Evolutionary conservation across 2,113 vertebrate species (phyloP), one percentile per base, ranked within the genome.

Genomic region (Melanocharis versteri): DNA sequence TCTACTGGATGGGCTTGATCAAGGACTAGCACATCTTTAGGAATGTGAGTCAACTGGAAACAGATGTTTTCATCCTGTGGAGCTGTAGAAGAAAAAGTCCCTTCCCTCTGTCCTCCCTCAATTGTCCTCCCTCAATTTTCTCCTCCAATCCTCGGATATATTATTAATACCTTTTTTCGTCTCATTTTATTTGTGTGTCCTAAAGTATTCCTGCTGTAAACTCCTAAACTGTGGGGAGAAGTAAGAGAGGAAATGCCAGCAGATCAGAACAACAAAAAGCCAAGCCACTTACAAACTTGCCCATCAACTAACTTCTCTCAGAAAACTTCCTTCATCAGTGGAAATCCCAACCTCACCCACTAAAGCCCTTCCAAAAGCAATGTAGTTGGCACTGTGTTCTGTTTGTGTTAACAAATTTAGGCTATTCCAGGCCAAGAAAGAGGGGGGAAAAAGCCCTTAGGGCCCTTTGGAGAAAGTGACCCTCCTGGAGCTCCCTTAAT

Each of bases 391-490:
- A 47, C 15, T 21, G 1, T 9, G 11, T 56, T 64, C 28, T 57
- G 21, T 10, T 60, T 69, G 5, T 90, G 24, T 51, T 75, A 54
- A 85, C 5, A 87, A 84, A 79, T 87, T 51, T 47, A 44, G 19
- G 6, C 33, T 68, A 6, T 40, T 87, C 22, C 11, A 53, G 37
- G 8, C 18, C 40, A 82, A 87, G 27, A 68, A 85, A 66, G 8
- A 39, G 11, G 2, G 1, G 2, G 0, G 12, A 15, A 13, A n/a
- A 35, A 56, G 2, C 1, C 8, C 19, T 47, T 50, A 50, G 11
- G 83, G 6, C 2, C 7, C 19, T 87, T 40, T 3, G 1, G 39
- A 84, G 24, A 78, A 83, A 42, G 13, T 35, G 3, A 4, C 9
- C 30, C 11, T 48, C 12, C 42, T 54, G 42, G 33, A 65, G 7